Conservation (phyloP, 2,888 invertebrate genomes). For the Drosophila picticornis region DNA sequence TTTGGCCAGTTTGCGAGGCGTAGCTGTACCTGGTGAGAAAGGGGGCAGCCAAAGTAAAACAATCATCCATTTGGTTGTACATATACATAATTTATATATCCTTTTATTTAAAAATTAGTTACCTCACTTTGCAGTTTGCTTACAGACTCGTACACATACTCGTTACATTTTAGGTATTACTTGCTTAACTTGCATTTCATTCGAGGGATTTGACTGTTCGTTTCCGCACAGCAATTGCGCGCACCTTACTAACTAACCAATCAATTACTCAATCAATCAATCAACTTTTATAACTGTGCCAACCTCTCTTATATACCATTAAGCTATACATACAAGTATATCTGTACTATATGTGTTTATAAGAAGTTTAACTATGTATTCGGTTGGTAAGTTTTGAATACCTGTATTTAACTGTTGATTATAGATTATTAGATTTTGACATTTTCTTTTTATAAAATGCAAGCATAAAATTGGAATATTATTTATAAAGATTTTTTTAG, state of each 20-base stretch:
- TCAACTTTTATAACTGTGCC: slow-evolving; percentile 31
- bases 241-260: slow-evolving; percentile 38
- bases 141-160: slow-evolving; percentile 50
- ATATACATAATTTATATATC: slow-evolving; percentile 43
- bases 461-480: slow-evolving; percentile 59
- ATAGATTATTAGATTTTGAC: slow-evolving; percentile 41
- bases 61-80: slow-evolving; percentile 35
- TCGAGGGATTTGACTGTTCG: slow-evolving; percentile 41
- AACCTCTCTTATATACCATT: slow-evolving; percentile 30
- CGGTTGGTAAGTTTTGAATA: slow-evolving; percentile 59
- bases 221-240: slow-evolving; percentile 28
- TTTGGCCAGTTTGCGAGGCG: slow-evolving; percentile 2
- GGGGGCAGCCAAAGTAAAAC: slow-evolving; percentile 4
- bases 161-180: slow-evolving; percentile 16
- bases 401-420: slow-evolving; percentile 72
- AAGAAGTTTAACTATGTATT: slow-evolving; percentile 64
- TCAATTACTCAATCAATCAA: slow-evolving; percentile 31
- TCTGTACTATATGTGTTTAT: slow-evolving; percentile 36
- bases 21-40: neutral
- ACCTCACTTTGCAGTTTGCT: slow-evolving; percentile 48
- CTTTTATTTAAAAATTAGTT: slow-evolving; percentile 62
- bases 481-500: slow-evolving; percentile 36
- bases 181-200: slow-evolving; percentile 25
- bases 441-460: slow-evolving; percentile 33
- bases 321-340: slow-evolving; percentile 41